A percentile compares a stretch with the other conserved stretches of the same genome.
Evolutionary conservation across 2,797 vertebrate species (phyloP).

Genomic region (Xyrichtys novacula): DNA sequence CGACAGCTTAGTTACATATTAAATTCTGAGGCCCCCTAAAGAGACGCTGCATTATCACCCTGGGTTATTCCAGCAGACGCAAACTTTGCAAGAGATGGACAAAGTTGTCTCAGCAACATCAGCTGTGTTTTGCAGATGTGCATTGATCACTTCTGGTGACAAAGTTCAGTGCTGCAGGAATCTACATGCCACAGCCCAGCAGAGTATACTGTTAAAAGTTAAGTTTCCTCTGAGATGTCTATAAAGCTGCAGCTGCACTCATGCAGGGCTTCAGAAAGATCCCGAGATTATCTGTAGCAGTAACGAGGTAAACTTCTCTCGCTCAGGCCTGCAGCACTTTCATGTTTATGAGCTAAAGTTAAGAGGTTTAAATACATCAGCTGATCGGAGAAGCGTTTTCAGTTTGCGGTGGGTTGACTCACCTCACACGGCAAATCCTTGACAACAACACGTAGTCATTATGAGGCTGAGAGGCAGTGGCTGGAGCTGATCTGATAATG

Average conservation of each 20-base stretch:
- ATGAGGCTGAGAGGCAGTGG: constrained; percentile 14
- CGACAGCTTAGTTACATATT: background rate
- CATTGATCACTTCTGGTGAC: constrained; percentile 11
- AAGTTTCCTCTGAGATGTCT: background rate
- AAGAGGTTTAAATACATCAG: constrained; percentile 32
- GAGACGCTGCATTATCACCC: background rate
- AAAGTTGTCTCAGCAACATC: background rate
- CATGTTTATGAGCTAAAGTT: constrained; percentile 39
- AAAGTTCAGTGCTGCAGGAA: constrained; percentile 22
- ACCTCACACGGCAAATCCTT: constrained; percentile 50
- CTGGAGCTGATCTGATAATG: constrained; percentile 52
- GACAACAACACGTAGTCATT: constrained; percentile 52
- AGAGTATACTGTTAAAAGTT: background rate
- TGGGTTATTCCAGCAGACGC: background rate
- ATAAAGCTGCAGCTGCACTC: constrained; percentile 10
- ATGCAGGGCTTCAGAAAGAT: constrained; percentile 2
- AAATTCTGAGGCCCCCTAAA: too few relatives aligned
- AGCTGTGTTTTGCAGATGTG: background rate
- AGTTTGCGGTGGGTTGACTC: constrained; percentile 47
- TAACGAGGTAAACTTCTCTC: constrained; percentile 46
- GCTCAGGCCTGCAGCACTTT: constrained; percentile 24
- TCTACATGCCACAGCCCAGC: too few relatives aligned
- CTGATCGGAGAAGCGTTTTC: constrained; percentile 8
- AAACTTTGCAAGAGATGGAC: background rate
- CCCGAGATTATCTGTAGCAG: constrained; percentile 9